Evolutionary conservation across 2,888 invertebrate genomes (phyloP).

Genomic region (Caenorhabditis japonica): DNA sequence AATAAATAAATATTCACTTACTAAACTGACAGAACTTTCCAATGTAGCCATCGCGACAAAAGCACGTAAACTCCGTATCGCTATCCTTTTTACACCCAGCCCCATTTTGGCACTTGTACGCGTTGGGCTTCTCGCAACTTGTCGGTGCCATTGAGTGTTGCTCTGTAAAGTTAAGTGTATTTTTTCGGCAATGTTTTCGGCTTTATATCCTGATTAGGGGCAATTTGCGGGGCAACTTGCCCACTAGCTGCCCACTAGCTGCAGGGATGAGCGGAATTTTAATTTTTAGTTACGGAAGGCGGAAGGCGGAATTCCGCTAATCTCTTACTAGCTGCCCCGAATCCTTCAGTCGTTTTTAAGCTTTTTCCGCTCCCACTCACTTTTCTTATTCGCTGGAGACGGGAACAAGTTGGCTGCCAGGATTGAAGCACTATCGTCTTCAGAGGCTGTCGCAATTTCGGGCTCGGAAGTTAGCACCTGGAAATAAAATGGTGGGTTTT

Average conservation of each 20-base stretch:
- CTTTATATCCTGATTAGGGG: too few relatives aligned
- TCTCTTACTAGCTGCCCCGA: too few relatives aligned
- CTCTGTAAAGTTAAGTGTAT: constrained; percentile 21
- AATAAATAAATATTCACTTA: constrained; percentile 55
- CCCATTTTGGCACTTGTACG: constrained; percentile 64
- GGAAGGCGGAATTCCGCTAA: too few relatives aligned
- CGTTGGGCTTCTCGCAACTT: constrained; percentile 55
- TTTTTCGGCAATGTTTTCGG: too few relatives aligned
- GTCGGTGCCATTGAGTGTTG: background rate
- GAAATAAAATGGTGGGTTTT: background rate
- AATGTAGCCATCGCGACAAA: constrained; percentile 65
- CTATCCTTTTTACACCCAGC: constrained; percentile 37
- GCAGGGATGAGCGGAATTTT: too few relatives aligned
- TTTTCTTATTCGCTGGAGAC: constrained; percentile 22
- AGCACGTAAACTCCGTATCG: constrained; percentile 55
- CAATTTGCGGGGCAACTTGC: too few relatives aligned
- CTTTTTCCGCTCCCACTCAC: background rate
- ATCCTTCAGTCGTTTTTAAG: too few relatives aligned
- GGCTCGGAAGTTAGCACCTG: constrained; percentile 13
- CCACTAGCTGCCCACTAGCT: too few relatives aligned
- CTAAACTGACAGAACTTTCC: constrained; percentile 72
- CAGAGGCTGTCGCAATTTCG: constrained; percentile 5
- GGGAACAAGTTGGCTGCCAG: constrained; percentile 41
- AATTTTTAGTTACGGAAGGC: too few relatives aligned
- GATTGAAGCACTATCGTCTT: constrained; percentile 7